Percentiles rank a stretch among this genome's conserved stretches.
These are phyloP conservation scores for Drosophila sulfurigaster DNA, from an alignment of 1,140 invertebrate species.

Conservation along the genomic window DNA sequence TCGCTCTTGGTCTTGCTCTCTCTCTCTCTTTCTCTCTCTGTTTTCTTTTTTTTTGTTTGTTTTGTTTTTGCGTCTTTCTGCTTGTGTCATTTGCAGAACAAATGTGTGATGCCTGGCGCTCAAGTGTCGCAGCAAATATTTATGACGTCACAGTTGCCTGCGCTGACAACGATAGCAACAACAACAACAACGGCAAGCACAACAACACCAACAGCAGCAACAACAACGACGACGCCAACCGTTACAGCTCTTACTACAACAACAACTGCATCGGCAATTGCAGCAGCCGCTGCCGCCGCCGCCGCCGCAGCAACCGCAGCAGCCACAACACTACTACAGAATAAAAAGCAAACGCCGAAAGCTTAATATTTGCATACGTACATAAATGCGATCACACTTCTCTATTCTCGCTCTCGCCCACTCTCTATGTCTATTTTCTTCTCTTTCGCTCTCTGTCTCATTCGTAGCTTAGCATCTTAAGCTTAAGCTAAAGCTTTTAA, in stretches of 20 bases:
- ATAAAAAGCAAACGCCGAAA: slow-evolving; percentile 39
- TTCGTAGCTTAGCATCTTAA: slow-evolving; percentile 20
- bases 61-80: slow-evolving; percentile 15
- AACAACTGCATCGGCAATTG: slow-evolving; percentile 39
- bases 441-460: neutral
- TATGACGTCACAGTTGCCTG: slow-evolving; percentile 70
- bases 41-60: slow-evolving; percentile 4
- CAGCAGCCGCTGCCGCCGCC: slow-evolving; percentile 28
- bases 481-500: slow-evolving; percentile 28
- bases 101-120: slow-evolving; percentile 82
- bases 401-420: slow-evolving; percentile 4
- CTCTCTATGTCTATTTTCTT: neutral
- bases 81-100: slow-evolving; percentile 73
- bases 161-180: slow-evolving; percentile 32
- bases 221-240: slow-evolving; percentile 26
- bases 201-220: slow-evolving; percentile 40
- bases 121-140: slow-evolving; percentile 77
- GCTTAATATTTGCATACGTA: slow-evolving; percentile 31
- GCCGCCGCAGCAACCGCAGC: slow-evolving; percentile 31
- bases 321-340: slow-evolving; percentile 27
- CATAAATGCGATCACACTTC: slow-evolving; percentile 7
- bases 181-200: slow-evolving; percentile 32
- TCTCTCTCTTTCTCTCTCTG: slow-evolving; percentile 32
- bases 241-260: slow-evolving; percentile 39
- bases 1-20: slow-evolving; percentile 5